Conservation (phyloP, 92 coral and sea anemone genomes). For the Epizoanthus stellaris region DNA sequence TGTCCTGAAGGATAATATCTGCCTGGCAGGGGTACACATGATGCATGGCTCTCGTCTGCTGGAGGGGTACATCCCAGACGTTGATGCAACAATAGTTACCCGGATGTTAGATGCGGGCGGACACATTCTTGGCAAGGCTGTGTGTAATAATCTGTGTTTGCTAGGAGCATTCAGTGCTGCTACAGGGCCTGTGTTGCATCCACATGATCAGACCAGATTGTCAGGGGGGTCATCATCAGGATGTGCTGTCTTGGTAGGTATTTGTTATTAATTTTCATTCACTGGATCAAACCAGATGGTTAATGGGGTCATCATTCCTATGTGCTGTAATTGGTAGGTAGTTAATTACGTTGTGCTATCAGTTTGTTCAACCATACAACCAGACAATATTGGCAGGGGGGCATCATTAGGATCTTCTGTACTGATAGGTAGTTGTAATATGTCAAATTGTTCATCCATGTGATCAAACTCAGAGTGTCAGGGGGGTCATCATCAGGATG, state of each 20-base stretch:
- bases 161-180: slow-evolving; percentile 19
- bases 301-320: no score
- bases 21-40: slow-evolving; percentile 60
- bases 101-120: slow-evolving; percentile 61
- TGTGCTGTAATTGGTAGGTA: no score
- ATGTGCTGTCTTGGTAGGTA: slow-evolving; percentile 57
- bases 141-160: slow-evolving; percentile 52
- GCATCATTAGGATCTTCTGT: no score
- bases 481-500: slow-evolving; percentile 68
- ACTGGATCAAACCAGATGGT: no score
- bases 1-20: slow-evolving; percentile 56
- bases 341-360: no score
- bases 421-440: no score
- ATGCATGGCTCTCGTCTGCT: slow-evolving; percentile 53
- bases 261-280: no score
- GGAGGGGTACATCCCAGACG: slow-evolving; percentile 61
- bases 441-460: no score
- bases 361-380: no score
- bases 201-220: slow-evolving; percentile 54
- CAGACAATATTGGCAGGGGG: no score
- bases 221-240: slow-evolving; percentile 66
- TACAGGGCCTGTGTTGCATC: slow-evolving; percentile 53
- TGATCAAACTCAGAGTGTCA: no score
- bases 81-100: slow-evolving; percentile 61
- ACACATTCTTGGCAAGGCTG: slow-evolving; percentile 57